These are phyloP conservation scores for Cyclophora albipunctata DNA, from an alignment of 2,888 invertebrate species.

Conservation along the genomic window DNA sequence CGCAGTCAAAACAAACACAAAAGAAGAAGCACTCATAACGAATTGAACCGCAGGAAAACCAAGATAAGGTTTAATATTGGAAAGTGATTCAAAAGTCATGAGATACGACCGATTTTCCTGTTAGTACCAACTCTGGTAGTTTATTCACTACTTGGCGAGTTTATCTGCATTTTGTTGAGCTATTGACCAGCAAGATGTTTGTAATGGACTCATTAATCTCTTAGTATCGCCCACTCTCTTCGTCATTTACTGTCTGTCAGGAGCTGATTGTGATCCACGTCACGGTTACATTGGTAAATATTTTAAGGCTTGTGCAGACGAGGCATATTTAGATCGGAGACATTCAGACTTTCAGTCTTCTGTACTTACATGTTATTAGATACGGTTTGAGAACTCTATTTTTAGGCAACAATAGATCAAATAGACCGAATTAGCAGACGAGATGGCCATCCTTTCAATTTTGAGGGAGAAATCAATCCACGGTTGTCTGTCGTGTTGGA, in stretches of 20 bases:
- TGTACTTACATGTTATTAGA: too few relatives aligned
- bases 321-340: too few relatives aligned
- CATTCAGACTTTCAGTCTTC: too few relatives aligned
- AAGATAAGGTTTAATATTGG: constrained; percentile 19
- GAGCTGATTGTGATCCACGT: too few relatives aligned
- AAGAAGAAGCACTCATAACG: constrained; percentile 9
- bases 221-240: constrained; percentile 37
- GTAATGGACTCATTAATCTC: constrained; percentile 40
- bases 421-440: too few relatives aligned
- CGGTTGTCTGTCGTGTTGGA: too few relatives aligned
- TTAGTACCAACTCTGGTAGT: constrained; percentile 25
- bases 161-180: constrained; percentile 20
- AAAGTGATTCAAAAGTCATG: constrained; percentile 3
- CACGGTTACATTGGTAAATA: too few relatives aligned
- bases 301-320: too few relatives aligned
- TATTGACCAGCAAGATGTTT: constrained; percentile 21
- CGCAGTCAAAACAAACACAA: constrained; percentile 60
- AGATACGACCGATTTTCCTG: constrained; percentile 30
- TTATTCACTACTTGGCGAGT: constrained; percentile 24
- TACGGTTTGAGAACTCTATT: too few relatives aligned
- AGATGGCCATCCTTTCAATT: too few relatives aligned
- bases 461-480: too few relatives aligned
- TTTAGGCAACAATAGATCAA: too few relatives aligned
- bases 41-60: constrained; percentile 20
- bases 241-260: constrained; percentile 40